Conservation (phyloP, 2,113 vertebrate species). For the Felis catus region DNA sequence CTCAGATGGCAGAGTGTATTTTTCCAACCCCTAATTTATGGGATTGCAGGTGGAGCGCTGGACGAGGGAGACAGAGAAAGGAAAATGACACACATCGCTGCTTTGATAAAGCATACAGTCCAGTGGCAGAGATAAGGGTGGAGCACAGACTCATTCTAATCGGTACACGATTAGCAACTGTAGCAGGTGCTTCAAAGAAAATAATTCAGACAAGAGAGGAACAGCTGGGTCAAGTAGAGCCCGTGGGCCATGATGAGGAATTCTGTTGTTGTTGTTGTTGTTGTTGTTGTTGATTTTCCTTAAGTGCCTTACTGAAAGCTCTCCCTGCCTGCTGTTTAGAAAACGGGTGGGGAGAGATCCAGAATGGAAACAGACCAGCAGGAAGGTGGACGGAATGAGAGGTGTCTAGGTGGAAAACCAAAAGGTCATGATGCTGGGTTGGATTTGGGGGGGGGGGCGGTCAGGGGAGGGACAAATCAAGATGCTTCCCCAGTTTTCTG, state of each 20-base stretch:
- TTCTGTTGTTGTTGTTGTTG: not conserved
- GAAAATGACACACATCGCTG: not conserved
- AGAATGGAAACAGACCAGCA: not conserved
- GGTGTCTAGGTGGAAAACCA: not conserved
- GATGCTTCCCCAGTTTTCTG: not conserved
- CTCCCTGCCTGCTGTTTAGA: not conserved
- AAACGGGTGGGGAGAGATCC: not conserved
- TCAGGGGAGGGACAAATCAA: not conserved
- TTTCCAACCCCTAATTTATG: not conserved
- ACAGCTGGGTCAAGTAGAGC: not conserved
- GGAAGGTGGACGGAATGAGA: not conserved
- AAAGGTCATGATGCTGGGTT: not conserved
- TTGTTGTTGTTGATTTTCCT: not conserved
- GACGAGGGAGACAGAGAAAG: not conserved
- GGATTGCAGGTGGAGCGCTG: not conserved
- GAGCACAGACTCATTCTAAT: not conserved
- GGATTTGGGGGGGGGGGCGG: not conserved
- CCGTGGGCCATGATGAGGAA: not conserved
- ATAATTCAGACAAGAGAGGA: not conserved
- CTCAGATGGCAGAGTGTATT: not conserved
- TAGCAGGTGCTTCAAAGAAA: not conserved
- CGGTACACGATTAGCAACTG: not conserved
- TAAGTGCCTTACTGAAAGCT: not conserved
- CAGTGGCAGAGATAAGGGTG: not conserved
- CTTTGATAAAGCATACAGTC: not conserved